These are phyloP conservation scores for Hemithea aestivaria DNA, from an alignment of 2,888 invertebrate genomes.

Conservation along the genomic window DNA sequence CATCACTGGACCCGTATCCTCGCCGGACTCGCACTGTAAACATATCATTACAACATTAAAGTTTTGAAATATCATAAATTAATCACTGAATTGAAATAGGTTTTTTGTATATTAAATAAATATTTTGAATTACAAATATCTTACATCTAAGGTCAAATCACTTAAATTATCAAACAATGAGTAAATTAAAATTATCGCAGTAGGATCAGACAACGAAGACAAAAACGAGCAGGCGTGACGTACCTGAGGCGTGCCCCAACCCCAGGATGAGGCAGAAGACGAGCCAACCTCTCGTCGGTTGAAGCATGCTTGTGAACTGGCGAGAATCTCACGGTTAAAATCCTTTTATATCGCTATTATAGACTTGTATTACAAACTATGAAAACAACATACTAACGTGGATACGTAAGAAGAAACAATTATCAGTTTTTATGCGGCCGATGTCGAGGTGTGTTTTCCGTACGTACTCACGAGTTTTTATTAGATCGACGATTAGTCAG, in stretches of 20 bases:
- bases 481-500: slow-evolving; percentile 32
- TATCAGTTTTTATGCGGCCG: slow-evolving; percentile 29
- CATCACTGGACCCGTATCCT: slow-evolving; percentile 42
- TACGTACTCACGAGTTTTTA: slow-evolving; percentile 28
- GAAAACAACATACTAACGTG: slow-evolving; percentile 36
- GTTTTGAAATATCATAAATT: too few relatives aligned
- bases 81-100: too few relatives aligned
- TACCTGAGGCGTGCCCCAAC: slow-evolving; percentile 44
- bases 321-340: slow-evolving; percentile 30
- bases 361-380: slow-evolving; percentile 47
- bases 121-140: too few relatives aligned
- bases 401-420: slow-evolving; percentile 52
- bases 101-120: too few relatives aligned
- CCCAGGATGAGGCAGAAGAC: slow-evolving; percentile 38
- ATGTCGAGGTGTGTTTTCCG: slow-evolving; percentile 22
- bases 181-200: slow-evolving; percentile 5
- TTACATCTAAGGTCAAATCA: not conserved
- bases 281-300: slow-evolving; percentile 41
- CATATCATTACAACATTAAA: slow-evolving; percentile 15
- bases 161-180: not conserved
- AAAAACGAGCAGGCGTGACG: slow-evolving; percentile 13
- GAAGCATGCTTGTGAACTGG: slow-evolving; percentile 54
- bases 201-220: not conserved
- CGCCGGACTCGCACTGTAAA: slow-evolving; percentile 56
- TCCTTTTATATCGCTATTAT: slow-evolving; percentile 65